Percentiles rank a stretch among this genome's conserved stretches.
Conservation (phyloP, 2,113 vertebrate genomes). For the Anhinga anhinga region DNA sequence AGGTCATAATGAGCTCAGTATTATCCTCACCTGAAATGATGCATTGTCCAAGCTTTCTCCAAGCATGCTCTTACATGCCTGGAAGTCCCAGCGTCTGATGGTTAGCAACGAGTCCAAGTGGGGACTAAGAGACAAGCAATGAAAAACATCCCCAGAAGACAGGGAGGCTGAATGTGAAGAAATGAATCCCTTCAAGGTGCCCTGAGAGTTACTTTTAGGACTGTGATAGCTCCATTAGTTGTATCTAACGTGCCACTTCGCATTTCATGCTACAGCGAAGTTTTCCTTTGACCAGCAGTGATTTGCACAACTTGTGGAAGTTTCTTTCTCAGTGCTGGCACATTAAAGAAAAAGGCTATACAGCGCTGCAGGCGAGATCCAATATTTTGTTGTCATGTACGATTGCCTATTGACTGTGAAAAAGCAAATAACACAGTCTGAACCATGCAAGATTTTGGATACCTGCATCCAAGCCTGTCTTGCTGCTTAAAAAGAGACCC, state of each 20-base stretch:
- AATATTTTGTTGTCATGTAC: slow-evolving; percentile 39
- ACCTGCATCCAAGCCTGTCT: neutral
- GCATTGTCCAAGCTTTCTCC: slow-evolving; percentile 20
- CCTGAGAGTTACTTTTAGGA: slow-evolving; percentile 43
- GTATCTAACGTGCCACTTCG: slow-evolving; percentile 6
- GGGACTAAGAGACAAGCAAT: neutral
- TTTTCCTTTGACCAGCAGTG: slow-evolving; percentile 11
- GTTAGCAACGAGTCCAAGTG: neutral
- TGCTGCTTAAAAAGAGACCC: neutral
- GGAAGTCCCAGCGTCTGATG: neutral
- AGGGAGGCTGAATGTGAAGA: neutral
- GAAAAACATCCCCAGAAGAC: slow-evolving; percentile 15
- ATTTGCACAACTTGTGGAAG: slow-evolving; percentile 54
- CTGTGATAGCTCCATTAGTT: slow-evolving; percentile 44
- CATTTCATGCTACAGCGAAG: slow-evolving; percentile 56
- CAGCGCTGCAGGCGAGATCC: slow-evolving; percentile 3
- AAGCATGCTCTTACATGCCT: neutral
- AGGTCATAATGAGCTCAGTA: neutral
- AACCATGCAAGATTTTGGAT: neutral
- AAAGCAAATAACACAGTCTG: slow-evolving; percentile 37
- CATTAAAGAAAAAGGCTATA: slow-evolving; percentile 47
- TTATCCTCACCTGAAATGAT: slow-evolving; percentile 42
- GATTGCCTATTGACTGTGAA: slow-evolving; percentile 53
- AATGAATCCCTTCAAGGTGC: slow-evolving; percentile 9
- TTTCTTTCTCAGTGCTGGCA: slow-evolving; percentile 33